These are phyloP conservation scores for Phenganax stokvisi DNA, from an alignment of 92 coral and sea anemone genomes.

Conservation along the genomic window DNA sequence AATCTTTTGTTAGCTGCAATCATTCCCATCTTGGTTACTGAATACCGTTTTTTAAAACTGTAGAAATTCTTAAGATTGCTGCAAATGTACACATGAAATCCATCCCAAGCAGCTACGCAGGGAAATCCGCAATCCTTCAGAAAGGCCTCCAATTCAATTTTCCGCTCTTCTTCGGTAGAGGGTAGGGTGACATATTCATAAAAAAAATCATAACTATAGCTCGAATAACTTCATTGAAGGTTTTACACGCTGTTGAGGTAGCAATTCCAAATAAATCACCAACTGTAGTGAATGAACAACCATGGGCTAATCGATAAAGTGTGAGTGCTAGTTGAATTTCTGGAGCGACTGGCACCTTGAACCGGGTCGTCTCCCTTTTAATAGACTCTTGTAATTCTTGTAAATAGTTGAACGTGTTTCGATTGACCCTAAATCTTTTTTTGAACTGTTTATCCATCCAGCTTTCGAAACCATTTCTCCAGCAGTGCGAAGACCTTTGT, in stretches of 20 bases:
- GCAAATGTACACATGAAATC: slow-evolving; percentile 48
- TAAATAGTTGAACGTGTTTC: slow-evolving; percentile 24
- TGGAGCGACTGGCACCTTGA: slow-evolving; percentile 25
- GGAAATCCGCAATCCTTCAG: slow-evolving; percentile 59
- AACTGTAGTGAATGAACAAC: slow-evolving; percentile 6
- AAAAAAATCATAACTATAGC: slow-evolving; percentile 16
- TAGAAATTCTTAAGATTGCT: slow-evolving; percentile 44
- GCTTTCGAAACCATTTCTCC: slow-evolving; percentile 22
- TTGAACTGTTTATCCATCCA: slow-evolving; percentile 37
- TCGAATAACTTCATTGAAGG: slow-evolving; percentile 18
- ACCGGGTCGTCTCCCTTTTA: slow-evolving; percentile 28
- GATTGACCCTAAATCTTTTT: slow-evolving; percentile 27
- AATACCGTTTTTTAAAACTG: slow-evolving; percentile 50
- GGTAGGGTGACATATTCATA: slow-evolving; percentile 43
- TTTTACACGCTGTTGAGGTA: slow-evolving; percentile 15
- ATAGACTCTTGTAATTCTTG: slow-evolving; percentile 13
- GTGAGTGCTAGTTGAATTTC: slow-evolving; percentile 31
- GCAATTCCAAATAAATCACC: slow-evolving; percentile 20
- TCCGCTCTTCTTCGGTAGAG: slow-evolving; percentile 47
- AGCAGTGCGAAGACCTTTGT: slow-evolving; percentile 25
- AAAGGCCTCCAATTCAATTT: slow-evolving; percentile 37
- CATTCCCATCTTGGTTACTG: slow-evolving; percentile 52
- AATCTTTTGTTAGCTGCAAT: slow-evolving; percentile 45
- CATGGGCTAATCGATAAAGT: slow-evolving; percentile 30
- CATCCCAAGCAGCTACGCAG: slow-evolving; percentile 53